phyloP scores from a whole-genome alignment of 2,797 vertebrate species.

The Chanos chanos region DNA sequence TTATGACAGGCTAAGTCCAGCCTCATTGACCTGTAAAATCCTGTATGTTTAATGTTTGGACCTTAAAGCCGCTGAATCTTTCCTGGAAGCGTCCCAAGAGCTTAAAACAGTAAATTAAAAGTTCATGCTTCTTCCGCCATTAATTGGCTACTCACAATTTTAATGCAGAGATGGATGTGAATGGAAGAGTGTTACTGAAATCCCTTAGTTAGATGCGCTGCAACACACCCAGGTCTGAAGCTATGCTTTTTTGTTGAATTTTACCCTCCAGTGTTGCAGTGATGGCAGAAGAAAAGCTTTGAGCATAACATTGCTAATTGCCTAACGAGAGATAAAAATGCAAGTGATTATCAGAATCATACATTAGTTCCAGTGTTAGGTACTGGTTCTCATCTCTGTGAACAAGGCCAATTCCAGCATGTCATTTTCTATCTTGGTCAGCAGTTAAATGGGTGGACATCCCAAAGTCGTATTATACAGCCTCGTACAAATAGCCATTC shows the following conservation, averaged over 20 bases:
- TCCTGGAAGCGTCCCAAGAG: no score
- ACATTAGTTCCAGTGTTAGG: constrained; percentile 27
- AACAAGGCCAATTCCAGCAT: not conserved
- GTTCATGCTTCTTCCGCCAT: no score
- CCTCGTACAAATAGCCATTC: constrained; percentile 14
- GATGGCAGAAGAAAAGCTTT: no score
- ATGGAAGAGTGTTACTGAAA: not conserved
- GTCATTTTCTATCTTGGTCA: constrained; percentile 33
- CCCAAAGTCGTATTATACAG: constrained; percentile 37
- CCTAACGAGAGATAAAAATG: no score
- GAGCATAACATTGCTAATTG: no score
- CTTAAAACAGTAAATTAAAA: no score
- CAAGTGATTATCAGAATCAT: constrained; percentile 18
- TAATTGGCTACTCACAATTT: no score
- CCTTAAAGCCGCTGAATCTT: no score
- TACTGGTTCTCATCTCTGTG: constrained; percentile 14
- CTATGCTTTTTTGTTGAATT: no score
- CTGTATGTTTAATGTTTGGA: not conserved
- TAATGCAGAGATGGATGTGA: not conserved
- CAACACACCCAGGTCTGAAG: no score
- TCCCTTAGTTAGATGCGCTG: no score
- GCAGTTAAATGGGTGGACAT: constrained; percentile 35
- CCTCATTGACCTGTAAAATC: not conserved
- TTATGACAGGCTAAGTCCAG: constrained; percentile 25
- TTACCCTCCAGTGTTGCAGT: no score